Evolutionary conservation across 2,113 vertebrate genomes (phyloP).

Genomic region (Triplophysa tibetana): DNA sequence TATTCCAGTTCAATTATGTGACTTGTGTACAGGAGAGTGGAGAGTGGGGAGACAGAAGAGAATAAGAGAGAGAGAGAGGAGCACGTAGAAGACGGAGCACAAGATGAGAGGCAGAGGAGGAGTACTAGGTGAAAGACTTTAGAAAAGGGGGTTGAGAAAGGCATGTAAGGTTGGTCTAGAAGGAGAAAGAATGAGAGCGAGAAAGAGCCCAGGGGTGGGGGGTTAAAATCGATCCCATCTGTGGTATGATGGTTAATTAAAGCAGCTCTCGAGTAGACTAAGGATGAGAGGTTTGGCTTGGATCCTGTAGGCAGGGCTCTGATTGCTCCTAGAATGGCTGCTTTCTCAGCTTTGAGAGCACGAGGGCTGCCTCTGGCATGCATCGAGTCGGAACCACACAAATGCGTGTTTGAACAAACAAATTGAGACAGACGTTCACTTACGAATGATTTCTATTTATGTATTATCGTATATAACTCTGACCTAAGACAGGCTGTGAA

Average conservation of each 20-base stretch:
- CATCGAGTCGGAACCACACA: slow-evolving; percentile 62
- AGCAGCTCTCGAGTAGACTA: slow-evolving; percentile 97
- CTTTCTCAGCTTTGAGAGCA: slow-evolving; percentile 95
- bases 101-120: slow-evolving; percentile 53
- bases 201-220: slow-evolving; percentile 30
- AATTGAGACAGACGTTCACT: slow-evolving; percentile 27
- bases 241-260: slow-evolving; percentile 99
- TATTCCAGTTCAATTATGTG: slow-evolving; percentile 87
- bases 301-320: slow-evolving; percentile 92
- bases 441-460: slow-evolving; percentile 19
- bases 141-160: slow-evolving; percentile 68
- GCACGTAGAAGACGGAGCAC: slow-evolving; percentile 59
- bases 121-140: slow-evolving; percentile 73
- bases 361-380: slow-evolving; percentile 89
- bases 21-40: slow-evolving; percentile 80
- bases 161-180: slow-evolving; percentile 62
- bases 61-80: slow-evolving; percentile 36
- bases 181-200: slow-evolving; percentile 64
- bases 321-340: slow-evolving; percentile 99
- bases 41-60: slow-evolving; percentile 60
- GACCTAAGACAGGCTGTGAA: slow-evolving; percentile 9
- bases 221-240: slow-evolving; percentile 98
- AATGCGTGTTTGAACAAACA: slow-evolving; percentile 55
- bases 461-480: neutral
- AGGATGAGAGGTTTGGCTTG: slow-evolving; percentile 97